A percentile compares a stretch with the other conserved stretches of the same genome.
These are phyloP conservation scores for Synergus gifuensis DNA, from an alignment of 2,888 invertebrate genomes.

Conservation along the genomic window DNA sequence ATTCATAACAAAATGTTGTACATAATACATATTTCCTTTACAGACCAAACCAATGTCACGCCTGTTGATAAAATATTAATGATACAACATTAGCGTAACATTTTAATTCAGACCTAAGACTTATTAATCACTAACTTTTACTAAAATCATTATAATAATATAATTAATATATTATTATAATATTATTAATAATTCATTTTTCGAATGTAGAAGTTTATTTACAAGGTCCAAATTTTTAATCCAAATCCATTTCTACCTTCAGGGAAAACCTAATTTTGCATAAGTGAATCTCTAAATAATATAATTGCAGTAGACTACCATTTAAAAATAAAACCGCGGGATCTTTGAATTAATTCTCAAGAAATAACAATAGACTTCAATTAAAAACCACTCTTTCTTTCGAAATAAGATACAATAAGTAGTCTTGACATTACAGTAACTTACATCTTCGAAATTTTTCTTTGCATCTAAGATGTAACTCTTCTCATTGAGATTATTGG, in stretches of 20 bases:
- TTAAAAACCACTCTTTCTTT: not conserved
- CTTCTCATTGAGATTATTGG: constrained; percentile 67
- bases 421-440: constrained; percentile 50
- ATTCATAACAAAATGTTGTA: too few species aligned
- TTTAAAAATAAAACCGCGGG: constrained; percentile 2
- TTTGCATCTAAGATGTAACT: constrained; percentile 74
- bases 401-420: too few species aligned
- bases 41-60: too few species aligned
- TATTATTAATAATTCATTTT: too few species aligned
- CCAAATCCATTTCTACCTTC: not conserved
- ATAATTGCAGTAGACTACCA: not conserved
- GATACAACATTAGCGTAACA: too few species aligned
- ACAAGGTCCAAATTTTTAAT: not conserved
- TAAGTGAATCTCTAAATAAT: not conserved
- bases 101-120: too few species aligned
- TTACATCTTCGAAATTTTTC: constrained; percentile 72
- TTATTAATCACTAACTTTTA: too few species aligned
- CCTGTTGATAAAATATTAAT: too few species aligned
- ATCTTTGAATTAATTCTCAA: not conserved
- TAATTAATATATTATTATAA: too few species aligned
- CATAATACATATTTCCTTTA: too few species aligned
- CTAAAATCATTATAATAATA: too few species aligned
- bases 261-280: not conserved
- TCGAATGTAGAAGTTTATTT: too few species aligned
- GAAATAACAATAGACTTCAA: not conserved